phyloP scores from a whole-genome alignment of 2,797 vertebrate genomes.

The Eupleurogrammus muticus region DNA sequence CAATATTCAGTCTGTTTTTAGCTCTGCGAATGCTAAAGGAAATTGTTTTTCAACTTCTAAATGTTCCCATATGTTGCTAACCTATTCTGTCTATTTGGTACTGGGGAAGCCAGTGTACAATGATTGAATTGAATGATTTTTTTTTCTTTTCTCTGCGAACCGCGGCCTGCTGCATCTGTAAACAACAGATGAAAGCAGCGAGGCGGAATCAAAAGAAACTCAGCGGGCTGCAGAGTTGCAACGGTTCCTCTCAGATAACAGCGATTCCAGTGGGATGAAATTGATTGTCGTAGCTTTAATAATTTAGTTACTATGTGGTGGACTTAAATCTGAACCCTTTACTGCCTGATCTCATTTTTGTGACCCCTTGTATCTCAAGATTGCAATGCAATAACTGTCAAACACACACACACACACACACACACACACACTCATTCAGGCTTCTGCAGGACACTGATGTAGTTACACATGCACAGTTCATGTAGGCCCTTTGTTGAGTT shows the following conservation, averaged over 20 bases:
- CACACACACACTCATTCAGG: not conserved
- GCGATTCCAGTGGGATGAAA: no score
- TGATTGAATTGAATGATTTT: no score
- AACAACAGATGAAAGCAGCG: not conserved
- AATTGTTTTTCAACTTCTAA: not conserved
- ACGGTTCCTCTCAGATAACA: no score
- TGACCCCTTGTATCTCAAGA: not conserved
- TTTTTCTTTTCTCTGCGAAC: not conserved
- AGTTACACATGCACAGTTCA: not conserved
- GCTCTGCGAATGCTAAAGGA: not conserved
- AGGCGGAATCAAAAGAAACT: not conserved
- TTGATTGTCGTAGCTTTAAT: no score
- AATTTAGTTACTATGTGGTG: slow-evolving; percentile 5
- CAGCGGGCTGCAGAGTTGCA: no score
- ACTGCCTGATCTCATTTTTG: no score
- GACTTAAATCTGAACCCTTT: not conserved
- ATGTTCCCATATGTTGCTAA: not conserved
- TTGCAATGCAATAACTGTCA: not conserved
- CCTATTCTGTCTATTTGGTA: no score
- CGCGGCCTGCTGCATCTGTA: not conserved
- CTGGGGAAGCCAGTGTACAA: not conserved
- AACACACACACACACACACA: not conserved
- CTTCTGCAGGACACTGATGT: not conserved
- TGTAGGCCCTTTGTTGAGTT: not conserved
- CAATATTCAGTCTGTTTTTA: not conserved